These are phyloP conservation scores for Loripinus fragilis DNA, from an alignment of 2,888 invertebrate species.

Conservation along the genomic window DNA sequence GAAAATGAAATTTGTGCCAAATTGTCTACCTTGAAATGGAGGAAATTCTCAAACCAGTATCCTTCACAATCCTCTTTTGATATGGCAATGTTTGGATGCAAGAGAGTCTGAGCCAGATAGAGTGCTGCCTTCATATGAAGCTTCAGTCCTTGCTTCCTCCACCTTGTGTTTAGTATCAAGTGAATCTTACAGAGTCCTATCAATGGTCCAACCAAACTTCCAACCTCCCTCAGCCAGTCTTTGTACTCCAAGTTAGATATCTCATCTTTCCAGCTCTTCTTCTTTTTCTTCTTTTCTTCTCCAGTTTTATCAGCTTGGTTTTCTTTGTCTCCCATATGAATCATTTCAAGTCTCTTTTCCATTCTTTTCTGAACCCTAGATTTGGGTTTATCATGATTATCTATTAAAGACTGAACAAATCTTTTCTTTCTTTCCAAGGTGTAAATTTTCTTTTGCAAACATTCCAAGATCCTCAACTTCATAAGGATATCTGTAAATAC, in stretches of 20 bases:
- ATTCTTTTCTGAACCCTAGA: constrained; percentile 42
- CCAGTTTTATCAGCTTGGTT: neutral
- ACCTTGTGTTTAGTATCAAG: constrained; percentile 26
- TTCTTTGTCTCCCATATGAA: neutral
- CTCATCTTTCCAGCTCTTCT: neutral
- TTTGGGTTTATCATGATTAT: constrained; percentile 44
- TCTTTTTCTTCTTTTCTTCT: constrained; percentile 8
- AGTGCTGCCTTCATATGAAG: neutral
- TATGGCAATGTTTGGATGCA: constrained; percentile 27
- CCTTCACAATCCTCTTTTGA: neutral
- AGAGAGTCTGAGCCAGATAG: constrained; percentile 33
- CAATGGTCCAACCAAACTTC: constrained; percentile 17
- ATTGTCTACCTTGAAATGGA: constrained; percentile 45
- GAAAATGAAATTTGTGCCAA: too few species aligned
- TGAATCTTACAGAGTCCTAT: constrained; percentile 21
- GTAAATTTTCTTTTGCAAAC: constrained; percentile 15
- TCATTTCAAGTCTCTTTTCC: constrained; percentile 31
- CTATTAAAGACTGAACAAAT: constrained; percentile 31
- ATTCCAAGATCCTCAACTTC: constrained; percentile 30
- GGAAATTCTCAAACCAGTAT: constrained; percentile 39
- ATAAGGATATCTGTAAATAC: constrained; percentile 35
- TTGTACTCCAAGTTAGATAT: neutral
- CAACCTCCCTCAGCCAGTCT: constrained; percentile 14
- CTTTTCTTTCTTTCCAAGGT: constrained; percentile 27
- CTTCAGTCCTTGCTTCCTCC: constrained; percentile 36